Evolutionary conservation across 2,888 invertebrate genomes (phyloP).

Genomic region (Phengaris arion): DNA sequence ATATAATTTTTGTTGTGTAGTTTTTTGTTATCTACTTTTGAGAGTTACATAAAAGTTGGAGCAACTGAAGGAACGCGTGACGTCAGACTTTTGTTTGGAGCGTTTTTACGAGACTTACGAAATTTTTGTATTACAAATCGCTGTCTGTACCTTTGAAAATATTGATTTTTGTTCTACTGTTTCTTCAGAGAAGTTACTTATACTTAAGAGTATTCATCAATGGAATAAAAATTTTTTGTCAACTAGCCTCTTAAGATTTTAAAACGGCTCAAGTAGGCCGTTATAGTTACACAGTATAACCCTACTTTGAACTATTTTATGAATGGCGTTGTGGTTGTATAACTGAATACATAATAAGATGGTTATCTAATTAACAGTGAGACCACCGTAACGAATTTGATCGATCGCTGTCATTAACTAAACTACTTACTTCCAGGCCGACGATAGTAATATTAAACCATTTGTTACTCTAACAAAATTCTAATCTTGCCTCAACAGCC

Average conservation of each 20-base stretch:
- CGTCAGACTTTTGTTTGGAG: no score
- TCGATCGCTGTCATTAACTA: constrained; percentile 52
- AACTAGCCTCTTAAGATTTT: background rate
- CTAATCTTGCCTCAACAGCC: background rate
- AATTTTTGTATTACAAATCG: no score
- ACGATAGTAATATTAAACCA: background rate
- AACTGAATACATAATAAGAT: constrained; percentile 7
- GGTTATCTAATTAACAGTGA: constrained; percentile 60
- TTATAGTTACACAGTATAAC: background rate
- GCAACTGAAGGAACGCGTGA: no score
- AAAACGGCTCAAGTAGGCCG: background rate
- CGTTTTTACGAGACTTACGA: no score
- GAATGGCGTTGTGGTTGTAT: background rate
- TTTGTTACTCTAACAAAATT: background rate
- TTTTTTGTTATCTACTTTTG: no score
- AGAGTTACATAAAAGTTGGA: no score
- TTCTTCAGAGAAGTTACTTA: no score
- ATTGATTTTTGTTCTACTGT: no score
- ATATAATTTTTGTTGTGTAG: no score
- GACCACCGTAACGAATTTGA: constrained; percentile 60
- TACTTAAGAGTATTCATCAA: no score
- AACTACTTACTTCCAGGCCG: constrained; percentile 43
- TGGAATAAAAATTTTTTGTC: no score
- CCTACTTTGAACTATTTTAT: background rate
- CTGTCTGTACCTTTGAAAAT: no score